A percentile compares a stretch with the other conserved stretches of the same genome.
phyloP scores from a whole-genome alignment of 1,140 invertebrate species.

The Hirudo medicinalis region DNA sequence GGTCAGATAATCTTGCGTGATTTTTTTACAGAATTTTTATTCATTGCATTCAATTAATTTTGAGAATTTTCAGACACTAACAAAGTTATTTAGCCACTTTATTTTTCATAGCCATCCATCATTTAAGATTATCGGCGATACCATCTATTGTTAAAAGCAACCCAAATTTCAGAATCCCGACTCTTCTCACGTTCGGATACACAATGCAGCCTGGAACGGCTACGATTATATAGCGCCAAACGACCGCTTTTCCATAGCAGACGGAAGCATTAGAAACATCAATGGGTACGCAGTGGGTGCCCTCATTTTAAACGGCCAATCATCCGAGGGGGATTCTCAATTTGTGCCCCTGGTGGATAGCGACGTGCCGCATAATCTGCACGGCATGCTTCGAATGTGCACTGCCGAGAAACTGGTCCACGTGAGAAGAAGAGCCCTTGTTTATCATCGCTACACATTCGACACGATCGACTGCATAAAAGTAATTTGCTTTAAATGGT shows the following conservation, averaged over 20 bases:
- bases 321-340: constrained; percentile 16
- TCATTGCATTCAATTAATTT: too few species aligned
- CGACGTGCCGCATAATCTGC: constrained; percentile 77
- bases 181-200: constrained; percentile 67
- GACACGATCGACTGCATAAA: constrained; percentile 92
- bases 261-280: constrained; percentile 58
- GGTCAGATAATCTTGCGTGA: neutral
- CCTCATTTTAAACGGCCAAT: constrained; percentile 39
- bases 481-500: constrained; percentile 48
- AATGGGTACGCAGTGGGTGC: constrained; percentile 77
- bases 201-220: constrained; percentile 72
- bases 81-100: too few species aligned
- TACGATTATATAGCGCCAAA: constrained; percentile 78
- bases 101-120: too few species aligned
- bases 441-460: constrained; percentile 96
- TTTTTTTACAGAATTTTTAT: too few species aligned
- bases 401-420: constrained; percentile 78
- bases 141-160: neutral
- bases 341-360: constrained; percentile 39
- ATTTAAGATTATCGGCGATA: too few species aligned
- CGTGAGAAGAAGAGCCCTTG: constrained; percentile 72
- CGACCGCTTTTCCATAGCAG: constrained; percentile 39
- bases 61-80: too few species aligned
- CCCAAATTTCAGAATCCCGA: constrained; percentile 56
- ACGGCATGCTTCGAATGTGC: constrained; percentile 89